Evolutionary conservation across 2,113 vertebrate genomes (phyloP), one percentile per base, ranked within the genome.

Genomic region (Myotis davidii): DNA sequence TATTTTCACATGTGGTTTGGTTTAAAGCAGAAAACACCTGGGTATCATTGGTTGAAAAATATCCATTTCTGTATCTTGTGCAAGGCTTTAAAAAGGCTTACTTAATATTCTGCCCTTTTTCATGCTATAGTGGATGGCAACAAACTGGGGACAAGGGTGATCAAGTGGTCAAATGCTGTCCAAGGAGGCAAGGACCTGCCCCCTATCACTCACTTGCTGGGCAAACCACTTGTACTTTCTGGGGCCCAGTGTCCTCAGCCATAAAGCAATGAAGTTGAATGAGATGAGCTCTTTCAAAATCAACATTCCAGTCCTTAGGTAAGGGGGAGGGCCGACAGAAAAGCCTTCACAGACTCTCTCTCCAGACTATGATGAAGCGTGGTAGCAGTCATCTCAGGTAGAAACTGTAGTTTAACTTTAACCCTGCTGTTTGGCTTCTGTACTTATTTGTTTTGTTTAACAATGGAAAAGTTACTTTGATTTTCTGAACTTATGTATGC

Each of bases 1-100:
- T 50, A 17, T 88, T 88, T 95, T 85, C 72, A 65, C 37, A 59
- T 37, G 6, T 20, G 3, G 14, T 85, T 90, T 82, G 67, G 42
- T 59, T 91, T 94, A 94, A 88, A 95, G 48, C 27, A 64, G 50
- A 54, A 87, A 95, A 39, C 21, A 95, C 29, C 5, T 79, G 50
- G 27, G 10, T 64, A 87, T 87, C 20, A 42, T 3, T 50, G 12
- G 6, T 48, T 93, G 65, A 81, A 88, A 74, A 69, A 88, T 90
- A 81, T 27, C 25, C 34, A 88, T 84, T 90, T 94, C 42, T 92
- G 29, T 83, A 18, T 79, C 85, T 90, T 65, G 29, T 45, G n/a
- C 65, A 85, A 96, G 65, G 39, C 79, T 88, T 64, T 50, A 65
- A 50, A 91, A 69, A 61, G 48, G 7, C 34, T 70, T 70, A 34